phyloP scores from a whole-genome alignment of 2,113 vertebrate genomes.

The Formicarius rufipectus region DNA sequence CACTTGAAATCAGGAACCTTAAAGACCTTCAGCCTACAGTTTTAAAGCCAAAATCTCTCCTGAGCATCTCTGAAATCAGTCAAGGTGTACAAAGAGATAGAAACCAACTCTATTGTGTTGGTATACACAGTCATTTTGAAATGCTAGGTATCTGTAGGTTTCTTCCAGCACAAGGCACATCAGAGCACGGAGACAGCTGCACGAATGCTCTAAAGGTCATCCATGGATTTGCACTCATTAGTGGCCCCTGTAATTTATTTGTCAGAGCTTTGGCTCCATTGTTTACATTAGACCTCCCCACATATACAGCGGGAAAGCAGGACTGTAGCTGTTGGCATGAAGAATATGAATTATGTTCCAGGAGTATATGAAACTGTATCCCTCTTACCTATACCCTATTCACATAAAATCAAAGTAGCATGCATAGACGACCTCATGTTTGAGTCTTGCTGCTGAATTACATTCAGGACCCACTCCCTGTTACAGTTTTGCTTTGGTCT shows the following conservation, averaged over 20 bases:
- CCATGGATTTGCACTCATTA: constrained; percentile 40
- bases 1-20: not conserved
- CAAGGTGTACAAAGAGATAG: not conserved
- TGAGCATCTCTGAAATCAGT: not conserved
- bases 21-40: not conserved
- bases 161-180: not conserved
- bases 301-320: not conserved
- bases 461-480: not conserved
- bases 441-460: not conserved
- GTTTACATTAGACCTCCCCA: not conserved
- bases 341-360: not conserved
- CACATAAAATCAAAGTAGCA: not conserved
- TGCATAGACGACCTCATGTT: rapidly evolving
- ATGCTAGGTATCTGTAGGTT: not conserved
- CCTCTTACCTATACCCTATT: not conserved
- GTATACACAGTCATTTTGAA: not conserved
- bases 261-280: constrained; percentile 8
- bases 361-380: not conserved
- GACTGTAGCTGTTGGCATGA: not conserved
- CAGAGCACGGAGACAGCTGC: constrained; percentile 1
- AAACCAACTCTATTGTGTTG: not conserved
- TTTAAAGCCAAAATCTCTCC: not conserved
- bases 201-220: constrained; percentile 2
- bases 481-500: not conserved
- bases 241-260: constrained; percentile 9